Base-by-base conservation (phyloP, 2,888 invertebrate species). In the Pandemis cinnamomeana region DNA sequence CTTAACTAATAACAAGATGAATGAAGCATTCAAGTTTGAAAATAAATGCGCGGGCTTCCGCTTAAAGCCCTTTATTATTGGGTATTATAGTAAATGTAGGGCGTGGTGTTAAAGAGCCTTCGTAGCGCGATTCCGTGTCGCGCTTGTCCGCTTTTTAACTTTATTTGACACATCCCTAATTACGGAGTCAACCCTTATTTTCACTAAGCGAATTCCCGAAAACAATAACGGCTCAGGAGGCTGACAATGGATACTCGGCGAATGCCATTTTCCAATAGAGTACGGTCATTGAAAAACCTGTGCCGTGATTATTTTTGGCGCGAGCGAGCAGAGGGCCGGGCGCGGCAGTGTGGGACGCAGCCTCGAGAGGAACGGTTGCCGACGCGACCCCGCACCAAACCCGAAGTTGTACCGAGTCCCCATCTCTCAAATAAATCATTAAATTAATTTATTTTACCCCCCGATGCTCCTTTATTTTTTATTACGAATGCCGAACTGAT, bases 231-330 rank as follows among this genome's bases (percentile, higher is more conserved):
- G 78, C 78, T 82, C 76, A 79, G 77, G 79, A 84, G 81, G 76
- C 81, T 79, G 82, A 86, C 85, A 88, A 87, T 89, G 82, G 86
- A 85, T 86, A 84, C 86, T 84, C 82, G 86, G 84, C 80, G 86
- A 88, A 89, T 90, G 87, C 88, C 87, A 88, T 91, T 93, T 91
- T 90, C 90, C 90, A 88, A 91, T 91, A 89, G 87, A 86, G 88
- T 88, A 66, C 87, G 89, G 89, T 86, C 87, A 88, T 88, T 88
- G 89, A 86, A 86, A 77, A 89, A 86, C 86, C 89, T 86, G 80
- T 91, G 87, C 89, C 87, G 83, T 84, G 87, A 91, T 90, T 93
- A 92, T 93, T 93, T 93, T 92, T 91, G 93, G 93, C 91, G 91
- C 91, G 91, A 91, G 93, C 92, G 89, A 80, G 67, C 60, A n/a